Evolutionary conservation across 2,797 vertebrate genomes (phyloP), one percentile per base, ranked within the genome.

Genomic region (Pelodytes ibericus): DNA sequence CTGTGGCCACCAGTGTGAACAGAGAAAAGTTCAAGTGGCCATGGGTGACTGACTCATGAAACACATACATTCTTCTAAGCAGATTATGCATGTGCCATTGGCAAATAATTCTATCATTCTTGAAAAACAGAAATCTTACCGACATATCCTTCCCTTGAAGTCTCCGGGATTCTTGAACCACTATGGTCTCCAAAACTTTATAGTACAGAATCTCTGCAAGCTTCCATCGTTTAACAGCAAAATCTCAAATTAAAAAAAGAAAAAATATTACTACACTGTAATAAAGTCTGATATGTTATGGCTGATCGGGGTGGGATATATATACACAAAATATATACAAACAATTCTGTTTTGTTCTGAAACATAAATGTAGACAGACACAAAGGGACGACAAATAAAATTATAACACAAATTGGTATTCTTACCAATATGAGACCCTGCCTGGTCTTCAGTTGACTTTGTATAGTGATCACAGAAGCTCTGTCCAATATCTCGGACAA

Each of bases 181-280:
- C 90, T 82, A 99, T 87, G 33, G 94, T 96, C 86, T 99, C 97
- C 88, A 99, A 87, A 80, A 97, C 90, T 87, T 99, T 99, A 83
- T 94, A 98, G 88, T 98, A 99, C 7, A 99, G 89, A 85, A 98
- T 95, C 87, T 99, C 96, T 1, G 96, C 96, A 83, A 99, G 88
- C 80, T 95, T 96, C 85, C 96, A 84, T 49, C 96, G 93, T 81
- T 95, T 98, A 82, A 97, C 89, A 72, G 97, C 97, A 89, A 99
- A 99, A 87, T 99, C 97, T 99, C 83, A 10, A 68, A 53, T 53
- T 0, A n/a, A n/a, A n/a, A n/a, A 22, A 15, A 67, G 47, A 49
- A 49, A 18, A 25, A 3, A 16, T 3, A 16, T 36, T 36, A 44
- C 18, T 44, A 10, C 10, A 44, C 11, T 44, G 13, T 16, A 36